Conservation (phyloP, 2,888 invertebrate species). For the Polymixis flavicincta region DNA sequence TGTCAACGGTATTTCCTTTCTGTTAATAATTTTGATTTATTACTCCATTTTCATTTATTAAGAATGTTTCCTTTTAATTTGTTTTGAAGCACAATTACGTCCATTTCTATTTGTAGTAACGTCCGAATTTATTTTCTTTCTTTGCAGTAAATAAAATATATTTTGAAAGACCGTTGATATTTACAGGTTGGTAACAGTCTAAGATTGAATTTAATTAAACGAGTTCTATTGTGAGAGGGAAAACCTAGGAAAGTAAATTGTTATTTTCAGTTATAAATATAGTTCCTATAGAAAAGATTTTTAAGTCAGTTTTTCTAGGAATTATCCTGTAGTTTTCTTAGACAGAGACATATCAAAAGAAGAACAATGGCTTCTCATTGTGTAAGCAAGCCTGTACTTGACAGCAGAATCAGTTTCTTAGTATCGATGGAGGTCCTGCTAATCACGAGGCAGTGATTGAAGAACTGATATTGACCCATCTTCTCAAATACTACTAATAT, state of each 20-base stretch:
- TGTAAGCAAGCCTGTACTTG: neutral
- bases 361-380: neutral
- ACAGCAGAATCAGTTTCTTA: neutral
- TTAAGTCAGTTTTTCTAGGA: neutral
- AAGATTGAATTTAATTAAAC: constrained; percentile 3
- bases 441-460: neutral
- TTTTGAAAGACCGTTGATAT: neutral
- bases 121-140: neutral
- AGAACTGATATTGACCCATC: neutral
- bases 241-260: neutral
- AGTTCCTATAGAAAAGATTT: neutral
- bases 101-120: constrained; percentile 22
- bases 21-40: constrained; percentile 29
- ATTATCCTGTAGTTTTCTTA: neutral
- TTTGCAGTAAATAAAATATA: constrained; percentile 25
- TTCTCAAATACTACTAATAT: no score
- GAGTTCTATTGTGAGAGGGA: neutral
- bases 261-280: neutral
- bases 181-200: neutral
- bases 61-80: constrained; percentile 32
- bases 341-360: neutral
- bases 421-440: neutral
- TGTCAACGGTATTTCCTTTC: constrained; percentile 34
- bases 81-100: constrained; percentile 21
- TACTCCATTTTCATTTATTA: constrained; percentile 18